Evolutionary conservation across 2,888 invertebrate species (phyloP), one percentile per base, ranked within the genome.

Genomic region (Lochmaea crataegi): DNA sequence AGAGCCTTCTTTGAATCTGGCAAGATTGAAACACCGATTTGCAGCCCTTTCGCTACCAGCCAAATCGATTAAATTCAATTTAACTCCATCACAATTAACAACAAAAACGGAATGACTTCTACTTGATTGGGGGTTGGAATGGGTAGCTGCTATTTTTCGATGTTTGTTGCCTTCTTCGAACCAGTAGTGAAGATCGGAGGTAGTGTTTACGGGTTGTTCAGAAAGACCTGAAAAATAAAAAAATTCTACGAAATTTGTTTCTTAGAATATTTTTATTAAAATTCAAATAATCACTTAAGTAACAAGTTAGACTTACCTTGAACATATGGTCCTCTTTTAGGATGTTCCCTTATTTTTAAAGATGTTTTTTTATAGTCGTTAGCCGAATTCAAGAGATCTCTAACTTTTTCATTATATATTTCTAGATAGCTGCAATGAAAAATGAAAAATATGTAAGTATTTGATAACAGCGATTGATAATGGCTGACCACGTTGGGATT

Each of bases 331-430:
- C 94, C 94, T 78, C 89, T 90, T 72, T 90, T 90, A 1, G 94
- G 94, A 87, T 95, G 94, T 85, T 95, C 94, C 71, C 94, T 87
- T 53, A 95, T 92, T 79, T 92, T 91, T n/a, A 94, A 68, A 85
- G 86, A 74, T 85, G 85, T 68, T 32, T 63, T 77, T 56, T 75
- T 77, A 38, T 58, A 69, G 16, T 76, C 78, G 83, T 79, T 77
- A 9, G 41, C 2, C n/a, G 64, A 12, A 38, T 41, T 57, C 71
- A 94, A 85, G 74, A 95, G 86, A 85, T 94, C 94, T 78, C 93
- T 89, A n/a, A 94, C 94, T 77, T 91, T 88, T 84, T 91, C 90
- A 85, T 91, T 91, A 85, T 91, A 91, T 78, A 91, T 90, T 84
- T 91, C 91, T 81, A 91, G 86, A 84, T 90, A 91, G 86, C 91